Evolutionary conservation across 1,140 invertebrate species (phyloP), one percentile per base, ranked within the genome.

Genomic region (Drosophila busckii): DNA sequence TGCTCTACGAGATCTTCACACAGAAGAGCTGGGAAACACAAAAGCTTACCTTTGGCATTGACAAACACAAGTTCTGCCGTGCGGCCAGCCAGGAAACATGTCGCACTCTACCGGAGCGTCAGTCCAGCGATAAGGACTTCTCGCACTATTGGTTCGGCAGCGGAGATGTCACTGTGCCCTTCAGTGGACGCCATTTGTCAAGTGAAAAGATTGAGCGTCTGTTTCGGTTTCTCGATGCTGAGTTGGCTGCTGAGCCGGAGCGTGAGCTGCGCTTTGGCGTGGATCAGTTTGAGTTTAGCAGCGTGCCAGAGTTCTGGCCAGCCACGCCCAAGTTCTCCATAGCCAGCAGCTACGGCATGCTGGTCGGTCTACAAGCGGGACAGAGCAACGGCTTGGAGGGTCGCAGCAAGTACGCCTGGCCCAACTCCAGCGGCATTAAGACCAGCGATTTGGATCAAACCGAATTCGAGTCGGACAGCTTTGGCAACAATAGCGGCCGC

Each of bases 141-240:
- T 86, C 84, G 0, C 75, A 86, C 9, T 86, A 86, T 29, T 86
- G 84, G 84, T 86, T 86, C 20, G 69, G 75, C 29, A 70, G 64
- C 19, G 84, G 84, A 2, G 84, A 86, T 42, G 25, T 86, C 26
- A 70, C 80, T 0, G 71, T 86, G 37, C 84, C 84, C 1, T 86
- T 86, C 19, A 73, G 58, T 7, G 84, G 84, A 16, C 70, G 84
- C 12, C 45, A 46, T 16, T 54, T 86, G 23, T 4, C 58, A 0
- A 13, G 34, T 9, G 70, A 69, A 4, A 84, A 86, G 34, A 52
- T 86, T 1, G 54, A 78, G 12, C 68, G 68, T 3, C 35, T 86
- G 2, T 86, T 86, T 13, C 32, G 58, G 0, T 86, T 86, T 10
- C 35, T 86, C 4, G 48, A 58, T 2, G 20, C 16, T 0, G 69